These are phyloP conservation scores for Symphodus melops DNA, from an alignment of 2,113 vertebrate genomes.

Conservation along the genomic window DNA sequence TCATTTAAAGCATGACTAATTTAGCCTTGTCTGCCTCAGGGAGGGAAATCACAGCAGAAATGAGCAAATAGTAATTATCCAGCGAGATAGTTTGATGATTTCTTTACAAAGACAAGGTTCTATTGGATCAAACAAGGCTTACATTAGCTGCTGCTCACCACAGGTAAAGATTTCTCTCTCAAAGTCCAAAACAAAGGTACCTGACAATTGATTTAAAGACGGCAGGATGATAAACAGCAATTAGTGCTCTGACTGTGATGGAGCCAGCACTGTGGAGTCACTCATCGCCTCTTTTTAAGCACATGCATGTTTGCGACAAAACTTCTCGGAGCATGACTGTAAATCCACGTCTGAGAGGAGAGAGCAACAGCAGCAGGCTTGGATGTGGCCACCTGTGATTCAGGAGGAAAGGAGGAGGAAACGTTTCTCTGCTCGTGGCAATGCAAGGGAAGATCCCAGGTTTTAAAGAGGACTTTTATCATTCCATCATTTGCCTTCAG, in stretches of 20 bases:
- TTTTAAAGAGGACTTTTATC: conserved; percentile 12
- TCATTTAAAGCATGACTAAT: conserved; percentile 69
- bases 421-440: not conserved
- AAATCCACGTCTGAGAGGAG: conserved; percentile 36
- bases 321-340: conserved; percentile 50
- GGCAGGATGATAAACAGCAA: conserved; percentile 64
- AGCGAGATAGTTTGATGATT: conserved; percentile 35
- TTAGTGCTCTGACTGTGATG: conserved; percentile 50
- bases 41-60: conserved; percentile 63
- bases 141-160: conserved; percentile 40
- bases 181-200: conserved; percentile 35
- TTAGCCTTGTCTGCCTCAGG: conserved; percentile 56
- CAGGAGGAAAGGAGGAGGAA: conserved; percentile 21
- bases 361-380: conserved; percentile 9
- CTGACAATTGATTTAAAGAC: conserved; percentile 62
- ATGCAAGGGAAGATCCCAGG: conserved; percentile 1
- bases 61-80: conserved; percentile 60
- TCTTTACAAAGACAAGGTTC: conserved; percentile 40
- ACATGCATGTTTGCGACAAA: conserved; percentile 57
- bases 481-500: conserved; percentile 12
- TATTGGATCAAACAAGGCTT: conserved; percentile 34
- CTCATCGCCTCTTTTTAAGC: conserved; percentile 57
- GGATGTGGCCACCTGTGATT: conserved; percentile 59
- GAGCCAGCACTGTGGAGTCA: conserved; percentile 47
- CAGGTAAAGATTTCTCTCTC: conserved; percentile 30